phyloP scores from a whole-genome alignment of 1,140 invertebrate genomes.

The Sycophila sp. region DNA sequence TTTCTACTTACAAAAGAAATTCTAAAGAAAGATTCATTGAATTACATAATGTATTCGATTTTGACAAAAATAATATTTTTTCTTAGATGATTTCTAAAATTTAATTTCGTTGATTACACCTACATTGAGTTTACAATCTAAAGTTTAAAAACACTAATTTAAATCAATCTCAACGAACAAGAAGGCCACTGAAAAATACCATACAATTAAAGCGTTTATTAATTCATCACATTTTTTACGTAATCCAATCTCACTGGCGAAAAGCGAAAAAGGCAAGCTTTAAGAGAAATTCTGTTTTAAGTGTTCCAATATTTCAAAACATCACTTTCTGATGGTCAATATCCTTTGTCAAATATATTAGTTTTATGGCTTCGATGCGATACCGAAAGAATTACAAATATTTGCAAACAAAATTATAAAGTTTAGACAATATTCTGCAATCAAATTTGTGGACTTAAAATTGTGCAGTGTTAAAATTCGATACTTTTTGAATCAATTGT shows the following conservation, averaged over 20 bases:
- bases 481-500: no score
- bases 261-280: no score
- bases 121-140: no score
- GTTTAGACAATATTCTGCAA: no score
- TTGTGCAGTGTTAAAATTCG: no score
- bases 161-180: constrained; percentile 12
- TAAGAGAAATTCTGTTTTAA: constrained; percentile 11
- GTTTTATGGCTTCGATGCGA: constrained; percentile 14
- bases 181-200: constrained; percentile 30
- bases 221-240: constrained; percentile 22
- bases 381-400: not conserved
- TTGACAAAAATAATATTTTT: not conserved
- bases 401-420: no score
- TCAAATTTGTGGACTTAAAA: no score
- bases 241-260: no score
- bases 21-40: not conserved
- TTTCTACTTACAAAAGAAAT: not conserved
- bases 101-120: no score
- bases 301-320: constrained; percentile 10
- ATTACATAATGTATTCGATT: constrained; percentile 1
- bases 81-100: not conserved
- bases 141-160: not conserved
- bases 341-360: constrained; percentile 6
- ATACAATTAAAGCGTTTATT: constrained; percentile 2
- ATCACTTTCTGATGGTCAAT: not conserved